phyloP scores from a whole-genome alignment of 2,113 vertebrate species.

The Aythya baeri region DNA sequence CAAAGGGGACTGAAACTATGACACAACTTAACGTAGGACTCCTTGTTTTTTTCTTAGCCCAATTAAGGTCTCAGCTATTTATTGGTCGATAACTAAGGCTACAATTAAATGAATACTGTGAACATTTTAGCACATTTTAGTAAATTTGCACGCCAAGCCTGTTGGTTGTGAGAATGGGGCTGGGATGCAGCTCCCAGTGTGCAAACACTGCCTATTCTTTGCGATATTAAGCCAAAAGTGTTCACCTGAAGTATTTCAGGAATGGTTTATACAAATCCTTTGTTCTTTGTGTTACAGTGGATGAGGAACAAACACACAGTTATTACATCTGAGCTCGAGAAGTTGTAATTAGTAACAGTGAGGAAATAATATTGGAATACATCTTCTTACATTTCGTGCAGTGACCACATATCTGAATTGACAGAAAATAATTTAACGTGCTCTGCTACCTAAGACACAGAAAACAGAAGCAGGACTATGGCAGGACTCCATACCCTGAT shows the following conservation, averaged over 20 bases:
- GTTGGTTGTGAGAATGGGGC: neutral
- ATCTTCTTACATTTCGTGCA: neutral
- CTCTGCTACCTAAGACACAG: neutral
- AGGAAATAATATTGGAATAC: neutral
- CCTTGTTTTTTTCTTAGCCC: neutral
- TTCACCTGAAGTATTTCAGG: neutral
- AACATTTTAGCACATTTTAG: neutral
- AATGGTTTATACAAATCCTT: neutral
- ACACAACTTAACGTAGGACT: neutral
- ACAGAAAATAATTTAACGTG: neutral
- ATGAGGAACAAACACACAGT: neutral
- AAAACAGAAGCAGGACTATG: neutral
- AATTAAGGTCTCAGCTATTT: neutral
- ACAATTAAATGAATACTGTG: neutral
- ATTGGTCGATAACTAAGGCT: neutral
- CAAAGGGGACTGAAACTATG: neutral
- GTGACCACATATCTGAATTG: neutral
- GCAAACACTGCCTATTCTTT: neutral
- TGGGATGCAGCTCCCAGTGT: neutral
- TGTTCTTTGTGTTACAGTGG: neutral
- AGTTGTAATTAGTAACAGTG: neutral
- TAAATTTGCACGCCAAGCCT: neutral
- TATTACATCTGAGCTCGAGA: neutral
- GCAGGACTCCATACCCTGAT: neutral
- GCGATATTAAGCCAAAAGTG: neutral